A percentile compares a stretch with the other conserved stretches of the same genome.
These are phyloP conservation scores for Zaprionus ornatus DNA, from an alignment of 1,140 invertebrate genomes.

Conservation along the genomic window DNA sequence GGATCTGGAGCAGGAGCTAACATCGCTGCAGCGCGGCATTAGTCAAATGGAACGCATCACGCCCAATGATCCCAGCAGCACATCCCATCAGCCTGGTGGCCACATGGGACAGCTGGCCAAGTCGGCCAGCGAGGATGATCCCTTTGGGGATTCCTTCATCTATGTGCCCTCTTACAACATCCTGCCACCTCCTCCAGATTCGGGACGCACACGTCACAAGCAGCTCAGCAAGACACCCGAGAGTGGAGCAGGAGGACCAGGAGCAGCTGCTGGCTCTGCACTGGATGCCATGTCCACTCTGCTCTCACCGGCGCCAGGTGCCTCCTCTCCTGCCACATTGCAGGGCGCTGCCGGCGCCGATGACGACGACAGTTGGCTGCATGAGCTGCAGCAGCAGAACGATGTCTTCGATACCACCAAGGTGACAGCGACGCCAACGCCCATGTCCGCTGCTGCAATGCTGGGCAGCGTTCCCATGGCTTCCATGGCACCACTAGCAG, in stretches of 20 bases:
- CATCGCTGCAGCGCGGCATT: conserved; percentile 93
- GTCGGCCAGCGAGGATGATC: conserved; percentile 86
- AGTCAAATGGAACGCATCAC: conserved; percentile 94
- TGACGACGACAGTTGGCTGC: conserved; percentile 77
- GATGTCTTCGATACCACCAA: conserved; percentile 81
- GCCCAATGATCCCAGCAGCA: conserved; percentile 86
- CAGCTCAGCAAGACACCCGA: conserved; percentile 59
- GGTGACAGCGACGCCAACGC: conserved; percentile 52
- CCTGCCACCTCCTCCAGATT: conserved; percentile 87
- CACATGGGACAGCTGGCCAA: conserved; percentile 41
- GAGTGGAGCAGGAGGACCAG: conserved; percentile 5
- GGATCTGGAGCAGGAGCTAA: conserved; percentile 96
- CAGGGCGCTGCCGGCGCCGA: conserved; percentile 34
- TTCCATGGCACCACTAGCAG: conserved; percentile 69
- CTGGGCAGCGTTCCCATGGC: conserved; percentile 59
- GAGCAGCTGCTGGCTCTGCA: conserved; percentile 7
- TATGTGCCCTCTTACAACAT: conserved; percentile 86
- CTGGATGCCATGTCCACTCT: conserved; percentile 61
- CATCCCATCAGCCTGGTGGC: conserved; percentile 51
- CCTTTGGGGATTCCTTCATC: conserved; percentile 92
- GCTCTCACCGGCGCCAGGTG: conserved; percentile 55
- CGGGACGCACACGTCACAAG: conserved; percentile 79
- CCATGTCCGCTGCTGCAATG: conserved; percentile 33
- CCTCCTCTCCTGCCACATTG: conserved; percentile 50
- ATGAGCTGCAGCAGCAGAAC: conserved; percentile 74